Base-by-base conservation (phyloP, 2,888 invertebrate species). In the Glaucopsyche alexis region DNA sequence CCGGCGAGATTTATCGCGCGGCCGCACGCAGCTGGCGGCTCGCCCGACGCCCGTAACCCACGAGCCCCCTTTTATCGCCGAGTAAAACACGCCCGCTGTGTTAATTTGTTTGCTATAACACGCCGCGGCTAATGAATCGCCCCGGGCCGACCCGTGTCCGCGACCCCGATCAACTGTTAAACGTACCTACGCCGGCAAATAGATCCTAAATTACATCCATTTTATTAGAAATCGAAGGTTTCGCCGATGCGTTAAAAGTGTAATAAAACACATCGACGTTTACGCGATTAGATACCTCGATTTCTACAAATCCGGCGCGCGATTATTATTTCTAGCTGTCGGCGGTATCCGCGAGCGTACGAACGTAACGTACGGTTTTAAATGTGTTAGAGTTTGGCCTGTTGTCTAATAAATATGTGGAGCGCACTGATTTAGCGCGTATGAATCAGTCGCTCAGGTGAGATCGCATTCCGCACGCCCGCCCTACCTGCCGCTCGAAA, bases 51-150 rank as follows among this genome's bases (percentile, higher is more conserved):
- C 85, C 88, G 83, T 82, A 83, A 89, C 86, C 88, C 88, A 87
- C 85, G 85, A 85, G 87, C 88, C 91, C 91, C 69, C 91, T 91
- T 90, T 90, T 90, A 90, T 90, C 89, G 86, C 88, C 83, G 86
- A 84, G 85, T 90, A 89, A 88, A 91, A 91, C 89, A 88, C 84
- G 88, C 83, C 89, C 88, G 87, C 85, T 85, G 87, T 82, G 91
- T 91, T 92, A 93, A 93, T 92, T 93, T 92, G 93, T 93, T 92
- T 93, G 90, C 87, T 88, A 88, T 89, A 87, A 90, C 89, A 88
- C 91, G 90, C 85, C 84, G 84, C 84, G 85, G 83, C 89, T 92
- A 93, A 93, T 93, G 92, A 93, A 93, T 91, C 87, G 91, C 90
- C 88, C 82, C 85, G 81, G 86, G 89, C 86, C 84, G 82, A 90